Evolutionary conservation across 2,888 invertebrate genomes (phyloP).

Genomic region (Agrenia bidenticulata): DNA sequence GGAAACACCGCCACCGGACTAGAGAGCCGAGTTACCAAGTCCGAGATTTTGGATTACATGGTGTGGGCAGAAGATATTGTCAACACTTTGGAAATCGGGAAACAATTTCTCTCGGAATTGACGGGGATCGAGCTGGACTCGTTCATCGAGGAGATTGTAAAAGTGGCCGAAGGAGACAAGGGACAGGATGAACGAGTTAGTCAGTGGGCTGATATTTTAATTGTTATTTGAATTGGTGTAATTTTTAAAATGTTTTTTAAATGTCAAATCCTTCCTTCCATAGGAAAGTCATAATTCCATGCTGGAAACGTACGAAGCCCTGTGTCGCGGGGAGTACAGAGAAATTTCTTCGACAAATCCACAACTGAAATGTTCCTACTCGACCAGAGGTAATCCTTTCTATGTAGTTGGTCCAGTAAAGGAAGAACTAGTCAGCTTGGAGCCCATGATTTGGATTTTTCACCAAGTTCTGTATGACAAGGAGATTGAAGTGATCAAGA

Average conservation of each 20-base stretch:
- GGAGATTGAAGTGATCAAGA: slow-evolving; percentile 83
- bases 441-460: slow-evolving; percentile 80
- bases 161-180: slow-evolving; percentile 18
- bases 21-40: slow-evolving; percentile 58
- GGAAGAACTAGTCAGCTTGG: slow-evolving; percentile 73
- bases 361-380: slow-evolving; percentile 71
- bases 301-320: slow-evolving; percentile 65
- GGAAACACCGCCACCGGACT: too few relatives aligned
- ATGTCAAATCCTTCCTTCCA: neutral
- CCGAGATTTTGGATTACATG: slow-evolving; percentile 89
- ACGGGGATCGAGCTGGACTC: slow-evolving; percentile 33
- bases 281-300: slow-evolving; percentile 1
- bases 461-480: slow-evolving; percentile 82
- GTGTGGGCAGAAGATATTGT: slow-evolving; percentile 61
- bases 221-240: neutral
- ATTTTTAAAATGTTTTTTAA: neutral
- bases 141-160: slow-evolving; percentile 31
- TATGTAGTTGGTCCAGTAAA: slow-evolving; percentile 73
- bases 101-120: slow-evolving; percentile 27
- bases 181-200: neutral
- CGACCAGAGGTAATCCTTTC: slow-evolving; percentile 71
- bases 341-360: slow-evolving; percentile 59
- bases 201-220: too few relatives aligned
- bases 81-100: slow-evolving; percentile 29
- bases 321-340: slow-evolving; percentile 73